These are phyloP conservation scores for Eonycteris spelaea DNA, from an alignment of 2,113 vertebrate species.

Conservation along the genomic window DNA sequence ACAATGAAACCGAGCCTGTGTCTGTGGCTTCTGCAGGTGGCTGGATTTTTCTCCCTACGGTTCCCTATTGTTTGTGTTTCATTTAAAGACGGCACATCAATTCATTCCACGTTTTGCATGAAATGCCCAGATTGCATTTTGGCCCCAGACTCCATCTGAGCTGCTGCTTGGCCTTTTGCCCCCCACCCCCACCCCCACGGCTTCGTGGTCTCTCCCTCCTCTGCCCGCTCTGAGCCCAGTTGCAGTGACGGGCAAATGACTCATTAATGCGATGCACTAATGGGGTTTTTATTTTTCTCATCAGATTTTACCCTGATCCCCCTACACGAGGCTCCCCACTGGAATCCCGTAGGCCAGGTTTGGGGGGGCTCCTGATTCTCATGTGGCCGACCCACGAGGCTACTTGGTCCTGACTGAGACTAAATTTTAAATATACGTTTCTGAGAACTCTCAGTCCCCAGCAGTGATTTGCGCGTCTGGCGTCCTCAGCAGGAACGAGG, in stretches of 20 bases:
- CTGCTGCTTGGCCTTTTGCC: constrained; percentile 70
- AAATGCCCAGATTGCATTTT: constrained; percentile 65
- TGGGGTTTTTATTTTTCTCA: not conserved
- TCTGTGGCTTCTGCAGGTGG: constrained; percentile 94
- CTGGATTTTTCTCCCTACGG: constrained; percentile 85
- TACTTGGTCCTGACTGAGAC: not conserved
- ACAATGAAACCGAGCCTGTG: constrained; percentile 94
- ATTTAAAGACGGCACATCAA: constrained; percentile 73
- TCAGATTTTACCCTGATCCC: not conserved
- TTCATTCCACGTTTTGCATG: constrained; percentile 84
- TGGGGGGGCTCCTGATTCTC: not conserved
- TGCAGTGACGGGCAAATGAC: constrained; percentile 44
- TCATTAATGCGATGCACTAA: not conserved
- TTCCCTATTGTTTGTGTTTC: constrained; percentile 59
- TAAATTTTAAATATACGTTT: not conserved
- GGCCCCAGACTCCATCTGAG: constrained; percentile 71
- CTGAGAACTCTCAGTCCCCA: not conserved
- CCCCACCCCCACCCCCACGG: constrained; percentile 53
- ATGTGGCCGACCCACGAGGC: not conserved
- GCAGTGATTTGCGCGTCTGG: accelerated
- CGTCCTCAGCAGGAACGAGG: not conserved
- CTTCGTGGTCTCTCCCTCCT: constrained; percentile 55
- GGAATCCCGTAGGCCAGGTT: not conserved
- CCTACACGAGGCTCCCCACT: not conserved
- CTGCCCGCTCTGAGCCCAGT: not conserved